Conservation (phyloP, 2,113 vertebrate species). For the Centrocercus urophasianus region DNA sequence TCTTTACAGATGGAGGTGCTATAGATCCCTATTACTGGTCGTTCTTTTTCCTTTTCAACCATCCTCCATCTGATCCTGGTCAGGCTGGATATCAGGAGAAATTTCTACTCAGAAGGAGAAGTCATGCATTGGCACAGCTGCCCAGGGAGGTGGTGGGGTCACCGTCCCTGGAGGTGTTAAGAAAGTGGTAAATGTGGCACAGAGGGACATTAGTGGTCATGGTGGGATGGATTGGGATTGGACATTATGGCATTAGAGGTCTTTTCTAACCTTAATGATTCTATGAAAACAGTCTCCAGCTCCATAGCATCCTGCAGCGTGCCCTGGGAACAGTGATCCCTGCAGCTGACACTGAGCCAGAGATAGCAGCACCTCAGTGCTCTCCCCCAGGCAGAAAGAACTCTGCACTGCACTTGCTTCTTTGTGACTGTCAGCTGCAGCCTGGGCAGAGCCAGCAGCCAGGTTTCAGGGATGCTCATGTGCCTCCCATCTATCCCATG, state of each 20-base stretch:
- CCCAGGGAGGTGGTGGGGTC: slow-evolving; percentile 6
- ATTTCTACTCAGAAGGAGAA: too few relatives aligned
- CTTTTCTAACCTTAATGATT: too few relatives aligned
- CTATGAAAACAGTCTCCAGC: neutral
- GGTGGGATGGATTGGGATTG: too few relatives aligned
- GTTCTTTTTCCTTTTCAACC: neutral
- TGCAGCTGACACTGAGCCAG: neutral
- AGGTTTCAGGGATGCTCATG: neutral
- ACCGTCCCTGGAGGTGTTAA: too few relatives aligned
- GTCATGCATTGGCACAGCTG: neutral
- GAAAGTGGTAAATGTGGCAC: too few relatives aligned
- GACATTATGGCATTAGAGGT: too few relatives aligned
- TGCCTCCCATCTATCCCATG: too few relatives aligned
- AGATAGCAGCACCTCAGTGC: neutral
- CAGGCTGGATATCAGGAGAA: too few relatives aligned
- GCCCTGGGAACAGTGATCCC: neutral
- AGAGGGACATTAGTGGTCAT: too few relatives aligned
- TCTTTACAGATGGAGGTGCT: neutral
- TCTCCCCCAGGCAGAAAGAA: neutral
- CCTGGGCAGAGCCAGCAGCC: neutral
- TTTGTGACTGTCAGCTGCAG: neutral
- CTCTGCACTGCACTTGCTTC: neutral
- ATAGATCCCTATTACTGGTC: neutral
- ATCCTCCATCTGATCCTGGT: neutral
- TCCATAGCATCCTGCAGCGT: neutral